phyloP scores from a whole-genome alignment of 1,140 invertebrate genomes.

The Pomacea maculata region DNA sequence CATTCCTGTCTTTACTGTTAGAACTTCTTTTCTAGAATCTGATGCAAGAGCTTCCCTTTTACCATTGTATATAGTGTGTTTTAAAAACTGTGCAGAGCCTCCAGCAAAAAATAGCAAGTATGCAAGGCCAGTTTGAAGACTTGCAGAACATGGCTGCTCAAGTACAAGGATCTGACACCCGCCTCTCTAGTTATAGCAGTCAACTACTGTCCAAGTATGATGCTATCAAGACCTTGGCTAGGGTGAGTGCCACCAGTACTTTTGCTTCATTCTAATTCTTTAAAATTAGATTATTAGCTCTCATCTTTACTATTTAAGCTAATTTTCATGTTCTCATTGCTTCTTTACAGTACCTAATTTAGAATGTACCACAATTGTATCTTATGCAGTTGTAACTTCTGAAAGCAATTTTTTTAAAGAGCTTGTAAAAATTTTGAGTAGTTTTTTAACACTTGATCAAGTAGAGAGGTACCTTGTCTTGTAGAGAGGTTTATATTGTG shows the following conservation, averaged over 20 bases:
- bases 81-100: constrained; percentile 64
- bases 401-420: no score
- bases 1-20: no score
- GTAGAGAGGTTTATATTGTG: no score
- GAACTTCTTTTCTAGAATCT: no score
- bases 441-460: background rate
- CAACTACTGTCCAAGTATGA: constrained; percentile 86
- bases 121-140: constrained; percentile 77
- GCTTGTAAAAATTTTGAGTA: no score
- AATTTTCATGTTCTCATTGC: no score
- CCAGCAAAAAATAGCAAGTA: constrained; percentile 78
- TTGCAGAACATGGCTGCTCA: constrained; percentile 76
- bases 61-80: no score
- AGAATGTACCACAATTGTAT: no score
- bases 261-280: background rate
- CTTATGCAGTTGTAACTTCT: no score
- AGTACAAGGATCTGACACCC: constrained; percentile 77
- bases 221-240: constrained; percentile 82
- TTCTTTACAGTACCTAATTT: no score
- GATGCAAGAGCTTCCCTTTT: no score
- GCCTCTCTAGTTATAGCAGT: constrained; percentile 79
- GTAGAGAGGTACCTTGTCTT: no score
- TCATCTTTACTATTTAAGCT: background rate
- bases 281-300: background rate
- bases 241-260: constrained; percentile 64